Base-by-base conservation (phyloP, 2,888 invertebrate species). In the Polylopha cassiicola region DNA sequence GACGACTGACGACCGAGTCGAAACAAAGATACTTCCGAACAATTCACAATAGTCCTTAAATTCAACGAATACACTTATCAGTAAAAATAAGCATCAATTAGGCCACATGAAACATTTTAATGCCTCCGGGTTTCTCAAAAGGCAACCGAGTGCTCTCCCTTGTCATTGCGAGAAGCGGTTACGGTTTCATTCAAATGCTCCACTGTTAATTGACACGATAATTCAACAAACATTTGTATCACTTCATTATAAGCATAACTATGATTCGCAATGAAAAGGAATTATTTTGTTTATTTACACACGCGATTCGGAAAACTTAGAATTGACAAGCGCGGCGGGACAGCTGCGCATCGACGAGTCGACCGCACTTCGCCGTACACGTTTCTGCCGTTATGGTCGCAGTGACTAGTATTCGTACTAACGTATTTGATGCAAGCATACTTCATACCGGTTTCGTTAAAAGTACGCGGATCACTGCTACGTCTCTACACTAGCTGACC, bases 301-400 rank as follows among this genome's bases (percentile, higher is more conserved):
- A 69, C 80, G 75, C 82, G 84, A 73, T 80, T 75, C 77, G 78
- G 61, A 63, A 80, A 80, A 78, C 75, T 75, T 64, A 61, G 68
- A 76, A 70, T 67, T 78, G 78, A 73, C 73, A 79, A 82, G 65
- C 68, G 77, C 79, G 76, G 73, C 64, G 65, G 67, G 79, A 82
- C 78, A 81, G 73, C 79, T 79, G 80, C 84, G 84, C 63, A 79
- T 79, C 82, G 84, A 82, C 85, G 75, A 82, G 77, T 74, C 85
- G 85, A 85, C 69, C 84, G 84, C 85, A 84, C 85, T 84, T 84
- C 85, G 85, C 71, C 84, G 67, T 80, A 81, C 84, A 84, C 85
- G 85, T 84, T 84, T 84, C 82, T 80, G 80, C 63, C 71, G 71
- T 70, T 65, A 41, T 9, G 34, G 30, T 27, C 41, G 34, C 20